Conservation (phyloP, 2,888 invertebrate genomes). For the Pandemis cinnamomeana region DNA sequence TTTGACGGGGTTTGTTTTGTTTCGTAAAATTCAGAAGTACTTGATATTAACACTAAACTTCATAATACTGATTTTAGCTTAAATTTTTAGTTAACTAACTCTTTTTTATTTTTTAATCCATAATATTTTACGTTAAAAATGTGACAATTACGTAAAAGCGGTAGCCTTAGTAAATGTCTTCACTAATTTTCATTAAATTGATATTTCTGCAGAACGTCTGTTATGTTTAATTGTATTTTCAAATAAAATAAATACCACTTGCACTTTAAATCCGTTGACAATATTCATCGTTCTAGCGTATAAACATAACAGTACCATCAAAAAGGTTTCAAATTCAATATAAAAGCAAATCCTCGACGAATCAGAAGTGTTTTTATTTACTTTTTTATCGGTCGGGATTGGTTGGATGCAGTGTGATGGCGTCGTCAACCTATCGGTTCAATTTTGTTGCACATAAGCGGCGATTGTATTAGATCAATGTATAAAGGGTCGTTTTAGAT, state of each 20-base stretch:
- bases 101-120: too few species aligned
- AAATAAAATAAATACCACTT: not conserved
- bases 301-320: constrained; percentile 57
- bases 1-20: constrained; percentile 5
- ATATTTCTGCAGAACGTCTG: not conserved
- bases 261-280: constrained; percentile 44
- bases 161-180: too few species aligned
- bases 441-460: constrained; percentile 56
- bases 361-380: constrained; percentile 66
- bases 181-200: too few species aligned
- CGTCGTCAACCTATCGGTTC: constrained; percentile 52
- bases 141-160: too few species aligned
- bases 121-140: too few species aligned
- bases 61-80: not conserved
- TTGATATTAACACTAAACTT: not conserved
- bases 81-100: too few species aligned
- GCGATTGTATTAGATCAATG: constrained; percentile 44
- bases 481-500: constrained; percentile 39
- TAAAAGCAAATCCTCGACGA: constrained; percentile 57
- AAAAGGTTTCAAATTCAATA: constrained; percentile 63
- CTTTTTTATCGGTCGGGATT: constrained; percentile 58
- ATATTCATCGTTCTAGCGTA: constrained; percentile 49
- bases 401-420: constrained; percentile 52
- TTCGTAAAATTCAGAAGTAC: not conserved
- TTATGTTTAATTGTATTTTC: too few species aligned